Percentiles rank a stretch among this genome's conserved stretches.
phyloP scores from a whole-genome alignment of 2,888 invertebrate species.

The Anarsia innoxiella region DNA sequence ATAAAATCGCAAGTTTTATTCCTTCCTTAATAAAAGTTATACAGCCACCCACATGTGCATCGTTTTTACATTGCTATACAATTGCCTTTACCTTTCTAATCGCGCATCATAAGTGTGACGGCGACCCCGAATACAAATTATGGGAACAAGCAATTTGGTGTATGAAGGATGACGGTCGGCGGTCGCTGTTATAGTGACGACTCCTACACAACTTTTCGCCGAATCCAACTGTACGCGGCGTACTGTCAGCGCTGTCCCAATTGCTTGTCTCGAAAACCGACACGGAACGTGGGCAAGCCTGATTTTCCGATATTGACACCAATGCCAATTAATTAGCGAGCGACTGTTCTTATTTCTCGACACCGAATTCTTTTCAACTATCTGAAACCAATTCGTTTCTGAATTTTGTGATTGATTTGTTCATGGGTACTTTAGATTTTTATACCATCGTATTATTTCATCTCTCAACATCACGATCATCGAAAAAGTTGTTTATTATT shows the following conservation, averaged over 20 bases:
- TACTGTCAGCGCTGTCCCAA: conserved; percentile 56
- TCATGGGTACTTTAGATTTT: no score
- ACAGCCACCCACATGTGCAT: conserved; percentile 50
- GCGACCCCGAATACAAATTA: conserved; percentile 70
- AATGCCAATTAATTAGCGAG: not conserved
- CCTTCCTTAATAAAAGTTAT: conserved; percentile 34
- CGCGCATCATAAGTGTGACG: conserved; percentile 62
- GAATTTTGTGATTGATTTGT: no score
- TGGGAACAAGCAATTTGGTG: conserved; percentile 66
- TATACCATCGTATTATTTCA: no score
- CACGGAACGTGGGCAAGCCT: conserved; percentile 14
- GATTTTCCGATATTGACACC: not conserved
- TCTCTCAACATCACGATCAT: no score
- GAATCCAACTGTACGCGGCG: conserved; percentile 60
- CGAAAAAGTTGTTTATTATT: no score
- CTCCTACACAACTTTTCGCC: conserved; percentile 65
- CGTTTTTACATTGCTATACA: conserved; percentile 50
- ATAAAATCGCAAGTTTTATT: conserved; percentile 16
- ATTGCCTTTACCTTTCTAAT: conserved; percentile 71
- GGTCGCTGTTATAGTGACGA: conserved; percentile 51
- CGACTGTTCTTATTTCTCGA: no score
- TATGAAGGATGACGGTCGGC: conserved; percentile 58
- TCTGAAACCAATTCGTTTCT: no score
- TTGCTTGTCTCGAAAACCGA: conserved; percentile 22
- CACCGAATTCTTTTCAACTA: no score